These are phyloP conservation scores for Dolichopus griseipennis DNA, from an alignment of 2,888 invertebrate species.

Conservation along the genomic window DNA sequence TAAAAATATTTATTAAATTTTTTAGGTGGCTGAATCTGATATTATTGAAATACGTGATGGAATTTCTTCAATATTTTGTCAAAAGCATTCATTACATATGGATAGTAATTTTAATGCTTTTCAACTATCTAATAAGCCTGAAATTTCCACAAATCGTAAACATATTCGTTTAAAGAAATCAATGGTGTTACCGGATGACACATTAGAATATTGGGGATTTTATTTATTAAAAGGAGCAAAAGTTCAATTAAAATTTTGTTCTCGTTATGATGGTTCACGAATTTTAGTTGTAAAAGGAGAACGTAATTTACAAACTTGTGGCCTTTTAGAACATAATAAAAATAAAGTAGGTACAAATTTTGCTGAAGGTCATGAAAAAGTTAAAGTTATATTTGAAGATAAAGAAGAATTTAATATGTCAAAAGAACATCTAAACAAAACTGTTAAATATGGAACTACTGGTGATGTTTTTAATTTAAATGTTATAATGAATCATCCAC, in stretches of 20 bases:
- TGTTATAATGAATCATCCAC: neutral
- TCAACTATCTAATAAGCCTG: constrained; percentile 61
- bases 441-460: constrained; percentile 22
- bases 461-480: constrained; percentile 14
- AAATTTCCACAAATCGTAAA: constrained; percentile 59
- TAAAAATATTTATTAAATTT: neutral
- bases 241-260: constrained; percentile 70
- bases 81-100: constrained; percentile 69
- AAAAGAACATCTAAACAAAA: constrained; percentile 13
- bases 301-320: constrained; percentile 66
- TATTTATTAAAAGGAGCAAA: constrained; percentile 69
- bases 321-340: constrained; percentile 60
- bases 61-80: constrained; percentile 73
- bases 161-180: constrained; percentile 71
- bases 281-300: constrained; percentile 75
- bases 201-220: constrained; percentile 83
- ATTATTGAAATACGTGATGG: constrained; percentile 74
- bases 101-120: constrained; percentile 63
- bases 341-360: constrained; percentile 54
- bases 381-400: constrained; percentile 52
- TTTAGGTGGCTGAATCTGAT: constrained; percentile 67
- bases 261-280: constrained; percentile 67
- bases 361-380: constrained; percentile 39
- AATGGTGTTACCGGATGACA: constrained; percentile 74
- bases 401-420: constrained; percentile 42